Conservation (phyloP, 1,140 invertebrate genomes). For the Anoplolepis gracilipes region DNA sequence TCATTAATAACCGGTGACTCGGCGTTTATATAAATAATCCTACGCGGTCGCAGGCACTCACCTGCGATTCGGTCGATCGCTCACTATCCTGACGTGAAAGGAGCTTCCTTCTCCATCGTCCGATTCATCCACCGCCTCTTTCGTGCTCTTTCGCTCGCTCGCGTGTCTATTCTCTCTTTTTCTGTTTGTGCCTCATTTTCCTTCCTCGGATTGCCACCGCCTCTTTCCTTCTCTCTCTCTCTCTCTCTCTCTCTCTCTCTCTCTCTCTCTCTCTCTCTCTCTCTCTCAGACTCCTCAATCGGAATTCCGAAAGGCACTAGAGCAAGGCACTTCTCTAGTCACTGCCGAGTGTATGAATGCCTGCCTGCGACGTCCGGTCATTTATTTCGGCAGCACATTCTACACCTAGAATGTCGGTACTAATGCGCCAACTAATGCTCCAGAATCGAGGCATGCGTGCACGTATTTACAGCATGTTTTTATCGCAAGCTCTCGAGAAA, state of each 20-base stretch:
- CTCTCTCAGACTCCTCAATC: slow-evolving; percentile 64
- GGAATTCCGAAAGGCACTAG: slow-evolving; percentile 78
- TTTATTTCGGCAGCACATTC: slow-evolving; percentile 74
- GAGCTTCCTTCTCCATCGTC: slow-evolving; percentile 68
- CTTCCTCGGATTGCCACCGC: background rate
- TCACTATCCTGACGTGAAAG: slow-evolving; percentile 80
- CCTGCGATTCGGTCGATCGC: slow-evolving; percentile 79
- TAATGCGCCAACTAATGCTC: slow-evolving; percentile 55
- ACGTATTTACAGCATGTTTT: background rate
- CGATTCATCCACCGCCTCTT: slow-evolving; percentile 67
- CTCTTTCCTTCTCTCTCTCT: slow-evolving; percentile 14
- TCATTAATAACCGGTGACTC: slow-evolving; percentile 82
- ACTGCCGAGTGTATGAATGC: slow-evolving; percentile 74
- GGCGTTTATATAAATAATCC: slow-evolving; percentile 81
- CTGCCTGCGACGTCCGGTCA: slow-evolving; percentile 73
- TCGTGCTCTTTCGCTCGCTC: slow-evolving; percentile 58
- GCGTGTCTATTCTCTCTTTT: slow-evolving; percentile 48
- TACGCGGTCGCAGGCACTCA: slow-evolving; percentile 77
- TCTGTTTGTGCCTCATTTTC: slow-evolving; percentile 12
- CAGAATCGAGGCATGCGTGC: background rate
- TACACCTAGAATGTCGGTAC: slow-evolving; percentile 66
- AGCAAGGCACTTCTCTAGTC: slow-evolving; percentile 70
- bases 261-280: slow-evolving; percentile 2
- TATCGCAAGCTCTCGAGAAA: slow-evolving; percentile 55
- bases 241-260: background rate